Base-by-base conservation (phyloP, 2,797 vertebrate genomes). In the Falco columbarius region DNA sequence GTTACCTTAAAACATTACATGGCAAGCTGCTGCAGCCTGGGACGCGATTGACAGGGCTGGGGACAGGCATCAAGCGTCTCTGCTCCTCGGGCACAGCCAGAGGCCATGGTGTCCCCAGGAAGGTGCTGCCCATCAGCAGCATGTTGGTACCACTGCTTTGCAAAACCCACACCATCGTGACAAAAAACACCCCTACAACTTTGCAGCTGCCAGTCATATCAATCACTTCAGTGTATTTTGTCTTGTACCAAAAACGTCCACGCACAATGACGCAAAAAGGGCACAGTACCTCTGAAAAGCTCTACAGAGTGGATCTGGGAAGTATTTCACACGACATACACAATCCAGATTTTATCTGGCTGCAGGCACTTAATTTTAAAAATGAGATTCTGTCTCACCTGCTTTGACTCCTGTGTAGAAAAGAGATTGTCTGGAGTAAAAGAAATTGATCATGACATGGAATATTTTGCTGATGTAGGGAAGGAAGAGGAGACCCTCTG, bases 51-150 rank as follows among this genome's bases (percentile, higher is more conserved):
- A 71, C 79, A 55, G 32, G 38, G 51, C 79, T 42, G 68, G 27
- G 51, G 46, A 80, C 27, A 29, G 46, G 34, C 49, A 11, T 9
- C 1, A 49, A 65, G 47, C 47, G 7, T 52, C 52, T 75, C 30
- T 20, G n/a, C 47, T 55, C 36, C 58, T 54, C 4, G 1, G 56
- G 7, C 51, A 24, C 46, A 36, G 32, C 17, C 3, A 1, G 23
- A 71, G 63, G 30, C 81, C 1, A 0, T 0, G 1, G 40, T 7
- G 6, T 13, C 32, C 62, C 49, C 22, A 29, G 32, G 59, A 89
- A 54, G 46, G 34, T 55, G 32, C 12, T 49, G 38, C 34, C 52
- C 6, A 0, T 14, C 1, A 2, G 34, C 3, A 0, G 32, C 4
- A 0, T 6, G 23, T 51, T 2, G 3, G 38, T 54, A 49, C 24